A percentile compares a stretch with the other conserved stretches of the same genome.
Conservation (phyloP, 2,888 invertebrate genomes). For the Caenorhabditis doughertyi region DNA sequence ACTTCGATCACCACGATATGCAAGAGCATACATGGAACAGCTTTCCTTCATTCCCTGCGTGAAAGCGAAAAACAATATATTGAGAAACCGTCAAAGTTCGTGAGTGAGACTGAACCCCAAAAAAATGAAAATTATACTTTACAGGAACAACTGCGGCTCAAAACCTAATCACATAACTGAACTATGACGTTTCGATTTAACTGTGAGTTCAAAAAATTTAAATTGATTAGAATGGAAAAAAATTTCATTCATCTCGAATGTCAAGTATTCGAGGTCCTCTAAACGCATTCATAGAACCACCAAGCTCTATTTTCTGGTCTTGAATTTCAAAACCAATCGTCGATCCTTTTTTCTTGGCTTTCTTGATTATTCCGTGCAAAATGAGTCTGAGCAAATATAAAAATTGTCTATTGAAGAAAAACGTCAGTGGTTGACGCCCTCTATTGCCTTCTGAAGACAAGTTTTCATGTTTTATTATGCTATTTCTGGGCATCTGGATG, state of each 20-base stretch:
- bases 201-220: too few relatives aligned
- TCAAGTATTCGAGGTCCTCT: neutral
- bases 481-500: slow-evolving; percentile 10
- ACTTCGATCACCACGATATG: slow-evolving; percentile 52
- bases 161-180: slow-evolving; percentile 6
- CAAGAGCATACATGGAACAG: slow-evolving; percentile 48
- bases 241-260: too few relatives aligned
- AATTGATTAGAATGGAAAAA: too few relatives aligned
- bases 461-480: slow-evolving; percentile 3
- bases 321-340: slow-evolving; percentile 46
- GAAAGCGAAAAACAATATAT: neutral
- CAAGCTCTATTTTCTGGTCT: slow-evolving; percentile 23
- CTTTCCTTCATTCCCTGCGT: slow-evolving; percentile 36
- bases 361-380: slow-evolving; percentile 57
- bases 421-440: slow-evolving; percentile 30
- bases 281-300: neutral
- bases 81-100: slow-evolving; percentile 28
- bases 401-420: slow-evolving; percentile 28
- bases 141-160: slow-evolving; percentile 37
- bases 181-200: neutral
- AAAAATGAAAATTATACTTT: slow-evolving; percentile 1
- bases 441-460: slow-evolving; percentile 16
- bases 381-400: slow-evolving; percentile 57
- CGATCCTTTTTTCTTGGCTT: neutral
- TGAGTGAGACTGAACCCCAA: neutral